Evolutionary conservation across 2,113 vertebrate genomes (phyloP).

Genomic region (Oxyruncus cristatus): DNA sequence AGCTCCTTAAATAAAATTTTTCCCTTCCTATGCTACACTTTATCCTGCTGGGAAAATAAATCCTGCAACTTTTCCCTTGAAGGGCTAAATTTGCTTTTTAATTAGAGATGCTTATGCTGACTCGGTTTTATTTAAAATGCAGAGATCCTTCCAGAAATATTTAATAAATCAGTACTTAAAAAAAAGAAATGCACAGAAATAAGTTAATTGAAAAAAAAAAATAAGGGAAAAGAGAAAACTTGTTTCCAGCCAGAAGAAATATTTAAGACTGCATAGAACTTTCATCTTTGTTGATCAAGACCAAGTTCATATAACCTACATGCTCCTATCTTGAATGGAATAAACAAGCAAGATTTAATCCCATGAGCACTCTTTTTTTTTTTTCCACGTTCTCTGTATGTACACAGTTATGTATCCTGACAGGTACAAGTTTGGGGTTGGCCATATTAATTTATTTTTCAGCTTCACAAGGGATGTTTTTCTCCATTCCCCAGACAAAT

Average conservation of each 20-base stretch:
- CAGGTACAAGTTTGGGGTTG: neutral
- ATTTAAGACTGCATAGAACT: neutral
- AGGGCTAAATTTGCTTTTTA: neutral
- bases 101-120: neutral
- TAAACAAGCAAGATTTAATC: neutral
- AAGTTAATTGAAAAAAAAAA: neutral
- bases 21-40: neutral
- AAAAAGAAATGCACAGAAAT: neutral
- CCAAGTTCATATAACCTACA: neutral
- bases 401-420: neutral
- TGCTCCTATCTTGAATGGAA: neutral
- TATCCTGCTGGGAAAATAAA: neutral
- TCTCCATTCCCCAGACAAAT: neutral
- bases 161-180: neutral
- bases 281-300: neutral
- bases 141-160: neutral
- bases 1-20: neutral
- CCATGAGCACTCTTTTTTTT: neutral
- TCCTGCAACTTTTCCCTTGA: neutral
- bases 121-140: neutral
- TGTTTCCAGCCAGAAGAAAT: neutral
- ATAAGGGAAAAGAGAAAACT: neutral
- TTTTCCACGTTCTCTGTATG: neutral
- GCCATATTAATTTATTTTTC: neutral
- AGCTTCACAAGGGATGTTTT: neutral